Evolutionary conservation across 1,140 invertebrate species (phyloP), one percentile per base, ranked within the genome.

Genomic region (Aphidius gifuensis): DNA sequence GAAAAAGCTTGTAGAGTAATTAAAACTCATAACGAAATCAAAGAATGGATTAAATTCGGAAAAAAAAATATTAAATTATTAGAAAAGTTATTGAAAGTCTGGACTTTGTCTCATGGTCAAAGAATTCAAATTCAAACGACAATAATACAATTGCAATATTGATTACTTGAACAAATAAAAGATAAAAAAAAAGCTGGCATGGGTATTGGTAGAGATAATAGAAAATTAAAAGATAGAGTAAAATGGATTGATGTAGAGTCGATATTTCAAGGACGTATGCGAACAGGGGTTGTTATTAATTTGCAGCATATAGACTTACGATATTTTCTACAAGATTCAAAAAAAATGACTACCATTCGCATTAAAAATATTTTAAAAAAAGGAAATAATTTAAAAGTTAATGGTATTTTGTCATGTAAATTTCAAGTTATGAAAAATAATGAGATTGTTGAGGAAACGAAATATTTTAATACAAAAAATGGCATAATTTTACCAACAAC

Each of bases 391-490:
- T 16, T 68, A 7, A 69, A 69, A 61, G 61, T 62, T 3, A 66
- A 65, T 23, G n/a, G 58, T 0, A 56, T 54, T 43, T 47, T 67
- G 4, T 39, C 44, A 32, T 61, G 62, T 11, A 61, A 55, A 58
- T 67, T 64, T 56, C 40, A 61, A 49, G 56, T 45, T 38, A n/a
- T 50, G 23, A 64, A 67, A 55, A 32, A 23, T 32, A 56, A 40
- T 48, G 57, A 55, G 46, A 45, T 16, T 1, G 40, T 53, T 23
- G 39, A 58, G 40, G 66, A 60, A 16, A 50, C 58, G 5, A 64
- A 67, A 62, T 59, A 45, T 42, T 66, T 69, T 16, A 62, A 55
- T 21, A 66, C 68, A 7, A 54, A 32, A 56, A 69, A 63, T 46
- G 38, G 43, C 21, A 32, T 61, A 0, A 65, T 67, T 56, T 32